phyloP scores from a whole-genome alignment of 2,888 invertebrate species.

The Agrotis clavis region DNA sequence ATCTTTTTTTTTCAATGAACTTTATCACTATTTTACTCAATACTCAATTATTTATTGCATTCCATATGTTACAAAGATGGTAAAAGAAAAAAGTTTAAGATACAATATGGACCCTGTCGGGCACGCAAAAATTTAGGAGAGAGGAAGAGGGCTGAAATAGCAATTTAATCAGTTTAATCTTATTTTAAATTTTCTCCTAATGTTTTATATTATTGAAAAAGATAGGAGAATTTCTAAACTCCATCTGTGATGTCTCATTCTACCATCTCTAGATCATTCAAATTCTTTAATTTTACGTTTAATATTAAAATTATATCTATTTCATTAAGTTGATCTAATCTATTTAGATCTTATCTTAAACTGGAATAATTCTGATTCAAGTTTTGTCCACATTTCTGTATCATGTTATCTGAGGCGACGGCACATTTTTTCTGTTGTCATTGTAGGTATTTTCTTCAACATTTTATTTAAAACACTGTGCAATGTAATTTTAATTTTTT shows the following conservation, averaged over 20 bases:
- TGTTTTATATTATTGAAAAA: neutral
- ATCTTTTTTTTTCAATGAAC: too few relatives aligned
- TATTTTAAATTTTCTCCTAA: neutral
- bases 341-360: conserved; percentile 23
- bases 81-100: too few relatives aligned
- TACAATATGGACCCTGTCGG: too few relatives aligned
- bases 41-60: too few relatives aligned
- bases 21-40: too few relatives aligned
- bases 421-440: neutral
- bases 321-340: neutral
- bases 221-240: neutral
- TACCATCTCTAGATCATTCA: neutral
- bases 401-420: conserved; percentile 20
- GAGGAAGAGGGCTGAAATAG: too few relatives aligned
- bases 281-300: neutral
- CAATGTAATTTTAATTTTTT: too few relatives aligned
- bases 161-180: too few relatives aligned
- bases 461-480: neutral
- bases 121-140: too few relatives aligned
- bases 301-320: neutral
- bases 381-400: conserved; percentile 6
- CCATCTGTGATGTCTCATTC: neutral
- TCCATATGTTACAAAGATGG: too few relatives aligned
- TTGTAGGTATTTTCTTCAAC: neutral
- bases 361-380: neutral